These are phyloP conservation scores for Dermolepida albohirtum DNA, from an alignment of 2,888 invertebrate species.

Conservation along the genomic window DNA sequence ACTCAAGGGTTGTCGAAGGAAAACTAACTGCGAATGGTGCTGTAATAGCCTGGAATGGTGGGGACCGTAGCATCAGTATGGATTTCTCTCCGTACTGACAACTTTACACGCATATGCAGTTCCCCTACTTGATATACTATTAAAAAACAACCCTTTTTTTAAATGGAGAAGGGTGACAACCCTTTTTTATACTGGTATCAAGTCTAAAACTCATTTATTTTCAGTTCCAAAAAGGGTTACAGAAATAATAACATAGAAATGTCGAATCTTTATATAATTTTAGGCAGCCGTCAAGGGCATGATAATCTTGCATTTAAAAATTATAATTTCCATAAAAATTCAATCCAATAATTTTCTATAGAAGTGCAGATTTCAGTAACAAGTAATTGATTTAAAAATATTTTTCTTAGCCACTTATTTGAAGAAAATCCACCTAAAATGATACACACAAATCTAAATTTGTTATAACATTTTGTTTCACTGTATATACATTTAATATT, in stretches of 20 bases:
- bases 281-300: no score
- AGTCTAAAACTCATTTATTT: constrained; percentile 8
- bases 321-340: no score
- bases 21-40: constrained; percentile 42
- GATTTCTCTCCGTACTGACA: constrained; percentile 36
- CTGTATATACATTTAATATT: no score
- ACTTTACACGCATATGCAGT: constrained; percentile 47
- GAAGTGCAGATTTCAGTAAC: no score
- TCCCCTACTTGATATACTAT: constrained; percentile 35
- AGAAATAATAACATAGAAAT: neutral
- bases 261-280: neutral
- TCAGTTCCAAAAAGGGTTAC: neutral
- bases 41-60: constrained; percentile 45
- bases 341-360: no score
- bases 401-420: no score
- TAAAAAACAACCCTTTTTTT: constrained; percentile 44
- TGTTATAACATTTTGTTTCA: no score
- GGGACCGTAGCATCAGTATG: constrained; percentile 44
- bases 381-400: no score
- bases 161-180: constrained; percentile 40
- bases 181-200: constrained; percentile 32
- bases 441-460: no score
- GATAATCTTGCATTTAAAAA: no score
- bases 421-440: no score
- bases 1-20: constrained; percentile 49